These are phyloP conservation scores for Mnemiopsis leidyi DNA, from an alignment of 37 sponge, comb jelly and placozoan species.

Conservation along the genomic window DNA sequence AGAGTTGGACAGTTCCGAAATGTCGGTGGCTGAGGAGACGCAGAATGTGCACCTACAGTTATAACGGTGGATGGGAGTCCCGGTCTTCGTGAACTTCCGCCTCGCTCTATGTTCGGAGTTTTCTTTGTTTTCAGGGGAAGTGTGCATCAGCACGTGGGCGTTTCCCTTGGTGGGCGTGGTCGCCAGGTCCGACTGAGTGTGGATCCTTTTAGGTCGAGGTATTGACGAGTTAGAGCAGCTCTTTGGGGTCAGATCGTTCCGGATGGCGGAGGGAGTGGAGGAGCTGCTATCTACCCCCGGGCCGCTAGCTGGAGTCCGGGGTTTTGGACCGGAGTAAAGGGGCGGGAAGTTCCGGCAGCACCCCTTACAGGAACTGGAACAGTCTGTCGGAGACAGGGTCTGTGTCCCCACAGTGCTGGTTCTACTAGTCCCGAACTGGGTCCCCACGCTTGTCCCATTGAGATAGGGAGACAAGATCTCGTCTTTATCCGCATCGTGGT, in stretches of 20 bases:
- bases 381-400: constrained; percentile 28
- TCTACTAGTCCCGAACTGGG: neutral
- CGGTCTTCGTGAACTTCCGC: constrained; percentile 30
- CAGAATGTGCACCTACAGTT: constrained; percentile 60
- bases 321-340: neutral
- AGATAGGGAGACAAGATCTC: neutral
- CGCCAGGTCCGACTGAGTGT: neutral
- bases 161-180: constrained; percentile 33
- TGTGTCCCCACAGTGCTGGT: constrained; percentile 10
- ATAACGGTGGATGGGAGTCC: constrained; percentile 43
- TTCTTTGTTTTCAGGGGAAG: constrained; percentile 4
- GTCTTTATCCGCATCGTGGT: too few relatives aligned
- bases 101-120: neutral
- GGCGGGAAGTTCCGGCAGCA: constrained; percentile 43
- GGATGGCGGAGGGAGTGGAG: neutral
- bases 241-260: neutral
- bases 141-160: neutral
- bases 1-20: constrained; percentile 29
- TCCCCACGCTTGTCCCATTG: neutral
- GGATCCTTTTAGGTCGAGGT: constrained; percentile 28
- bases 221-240: constrained; percentile 41
- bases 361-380: neutral
- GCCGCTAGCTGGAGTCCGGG: neutral
- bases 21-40: constrained; percentile 11
- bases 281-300: neutral